These are phyloP conservation scores for Manacus vitellinus DNA, from an alignment of 2,113 vertebrate species.

Conservation along the genomic window DNA sequence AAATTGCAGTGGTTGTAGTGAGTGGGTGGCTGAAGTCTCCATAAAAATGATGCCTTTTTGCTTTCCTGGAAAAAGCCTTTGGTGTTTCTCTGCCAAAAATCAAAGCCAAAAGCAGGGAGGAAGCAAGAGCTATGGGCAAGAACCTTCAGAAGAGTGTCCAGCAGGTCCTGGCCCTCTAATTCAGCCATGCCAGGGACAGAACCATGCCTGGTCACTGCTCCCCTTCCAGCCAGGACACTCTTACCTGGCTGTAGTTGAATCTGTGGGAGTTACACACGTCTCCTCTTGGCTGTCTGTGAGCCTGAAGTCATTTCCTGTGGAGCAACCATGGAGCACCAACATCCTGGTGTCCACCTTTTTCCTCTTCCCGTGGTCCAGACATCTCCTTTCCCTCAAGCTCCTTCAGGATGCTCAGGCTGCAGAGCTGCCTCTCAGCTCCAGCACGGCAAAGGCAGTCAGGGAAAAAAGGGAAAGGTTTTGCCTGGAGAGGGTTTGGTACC, in stretches of 20 bases:
- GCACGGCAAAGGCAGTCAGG: fast-evolving
- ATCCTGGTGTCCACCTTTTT: background rate
- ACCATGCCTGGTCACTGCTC: background rate
- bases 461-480: background rate
- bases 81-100: background rate
- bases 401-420: background rate
- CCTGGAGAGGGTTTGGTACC: background rate
- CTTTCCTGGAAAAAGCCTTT: background rate
- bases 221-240: background rate
- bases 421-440: background rate
- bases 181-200: background rate
- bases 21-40: background rate
- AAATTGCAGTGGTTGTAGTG: background rate
- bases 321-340: background rate
- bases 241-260: background rate
- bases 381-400: background rate
- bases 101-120: background rate
- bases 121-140: background rate
- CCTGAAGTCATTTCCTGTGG: background rate
- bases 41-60: background rate
- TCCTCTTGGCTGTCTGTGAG: background rate
- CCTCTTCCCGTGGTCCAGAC: background rate
- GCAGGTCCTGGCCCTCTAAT: background rate
- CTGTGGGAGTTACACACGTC: fast-evolving
- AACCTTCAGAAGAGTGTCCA: background rate